Evolutionary conservation across 2,888 invertebrate genomes (phyloP).

Genomic region (Incurvaria masculella): DNA sequence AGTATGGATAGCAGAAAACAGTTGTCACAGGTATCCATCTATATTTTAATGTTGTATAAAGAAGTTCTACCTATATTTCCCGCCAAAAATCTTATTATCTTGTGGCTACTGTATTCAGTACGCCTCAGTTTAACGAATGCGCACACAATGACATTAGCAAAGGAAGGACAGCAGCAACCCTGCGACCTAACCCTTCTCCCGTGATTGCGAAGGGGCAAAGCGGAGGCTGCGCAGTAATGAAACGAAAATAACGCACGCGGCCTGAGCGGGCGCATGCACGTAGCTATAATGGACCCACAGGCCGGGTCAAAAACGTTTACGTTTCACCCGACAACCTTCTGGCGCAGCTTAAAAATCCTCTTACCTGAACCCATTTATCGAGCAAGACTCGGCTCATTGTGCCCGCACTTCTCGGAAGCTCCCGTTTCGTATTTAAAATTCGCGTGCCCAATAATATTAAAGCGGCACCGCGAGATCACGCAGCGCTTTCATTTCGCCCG

Average conservation of each 20-base stretch:
- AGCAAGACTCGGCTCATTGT: no score
- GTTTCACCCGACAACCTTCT: no score
- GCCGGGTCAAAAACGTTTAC: not conserved
- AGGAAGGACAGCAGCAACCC: not conserved
- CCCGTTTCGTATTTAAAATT: not conserved
- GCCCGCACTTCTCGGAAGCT: not conserved
- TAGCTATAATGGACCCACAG: not conserved
- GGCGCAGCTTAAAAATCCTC: no score
- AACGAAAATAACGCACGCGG: slow-evolving; percentile 41
- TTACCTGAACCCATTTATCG: no score
- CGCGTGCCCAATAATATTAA: not conserved
- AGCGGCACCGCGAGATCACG: not conserved
- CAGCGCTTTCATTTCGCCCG: not conserved
- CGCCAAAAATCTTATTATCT: no score
- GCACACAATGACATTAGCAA: no score
- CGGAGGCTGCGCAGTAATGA: slow-evolving; percentile 48
- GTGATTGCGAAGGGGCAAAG: slow-evolving; percentile 40
- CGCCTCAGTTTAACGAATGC: no score
- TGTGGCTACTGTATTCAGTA: no score
- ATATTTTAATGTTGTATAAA: no score
- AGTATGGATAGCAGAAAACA: no score
- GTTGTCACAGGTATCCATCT: no score
- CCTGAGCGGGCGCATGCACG: not conserved
- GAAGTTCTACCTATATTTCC: no score
- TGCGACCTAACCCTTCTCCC: not conserved